Evolutionary conservation across 2,888 invertebrate species (phyloP), one percentile per base, ranked within the genome.

Genomic region (Ichneumon xanthorius): DNA sequence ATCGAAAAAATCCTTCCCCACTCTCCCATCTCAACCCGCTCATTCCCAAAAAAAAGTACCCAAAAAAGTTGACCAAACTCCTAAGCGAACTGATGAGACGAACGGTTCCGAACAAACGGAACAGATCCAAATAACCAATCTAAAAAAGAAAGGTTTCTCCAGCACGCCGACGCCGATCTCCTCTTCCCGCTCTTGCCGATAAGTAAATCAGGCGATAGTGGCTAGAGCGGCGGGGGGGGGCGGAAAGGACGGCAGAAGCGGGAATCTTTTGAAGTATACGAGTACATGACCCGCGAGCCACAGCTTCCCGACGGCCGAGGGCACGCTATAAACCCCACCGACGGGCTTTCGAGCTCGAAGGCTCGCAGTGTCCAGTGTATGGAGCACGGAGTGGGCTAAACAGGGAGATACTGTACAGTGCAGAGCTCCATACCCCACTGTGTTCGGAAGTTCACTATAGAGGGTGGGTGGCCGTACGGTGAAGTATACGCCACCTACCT

Each of bases 381-480:
- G 40, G 65, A 67, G 65, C 65, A 19, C n/a, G 19, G 65, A 67
- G 65, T 37, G 40, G 37, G 37, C 40, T 19, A 5, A 67, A 40
- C 65, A 3, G 65, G 2, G 65, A 40, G 37, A 40, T 19, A 40
- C 65, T 40, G 65, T 19, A 40, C 37, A 19, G 65, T 37, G 9
- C n/a, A 19, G 4, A 4, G 4, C 19, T 2, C 19, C n/a, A 48
- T 33, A 71, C 71, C 33, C 53, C 19, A 67, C 48, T 33, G 70
- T 79, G 63, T 79, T 50, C 71, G n/a, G 14, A 40, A 37, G 48
- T 53, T 30, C 16, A 58, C 40, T 71, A 22, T 72, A 40, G 14
- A 77, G n/a, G 2, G 68, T 11, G 26, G 14, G 19, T 11, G 58
- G 22, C 67, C 5, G n/a, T 67, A 26, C 4, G 45, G 55, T 22